Conservation (phyloP, 2,888 invertebrate species). For the Ceraclea dissimilis region DNA sequence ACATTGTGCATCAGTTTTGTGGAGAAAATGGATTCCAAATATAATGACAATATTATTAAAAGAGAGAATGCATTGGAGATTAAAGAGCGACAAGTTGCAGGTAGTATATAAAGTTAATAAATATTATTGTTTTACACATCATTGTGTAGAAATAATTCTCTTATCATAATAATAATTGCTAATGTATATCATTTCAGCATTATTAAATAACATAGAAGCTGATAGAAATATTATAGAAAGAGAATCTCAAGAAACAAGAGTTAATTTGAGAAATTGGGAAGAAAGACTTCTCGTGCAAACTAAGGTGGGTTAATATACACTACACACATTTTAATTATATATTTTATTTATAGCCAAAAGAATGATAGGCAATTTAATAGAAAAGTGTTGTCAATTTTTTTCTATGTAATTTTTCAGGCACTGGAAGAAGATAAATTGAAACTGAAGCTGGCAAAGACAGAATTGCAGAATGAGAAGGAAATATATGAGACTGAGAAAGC, state of each 20-base stretch:
- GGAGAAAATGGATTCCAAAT: slow-evolving; percentile 41
- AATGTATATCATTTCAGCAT: slow-evolving; percentile 36
- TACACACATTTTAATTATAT: not conserved
- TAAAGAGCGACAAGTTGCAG: slow-evolving; percentile 48
- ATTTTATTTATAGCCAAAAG: not conserved
- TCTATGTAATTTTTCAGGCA: slow-evolving; percentile 33
- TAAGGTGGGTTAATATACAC: slow-evolving; percentile 32
- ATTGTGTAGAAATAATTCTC: too few species aligned
- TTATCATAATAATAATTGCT: not conserved
- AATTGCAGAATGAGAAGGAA: slow-evolving; percentile 53
- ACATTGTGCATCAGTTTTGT: slow-evolving; percentile 40
- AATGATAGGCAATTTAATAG: too few species aligned
- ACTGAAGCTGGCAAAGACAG: slow-evolving; percentile 53
- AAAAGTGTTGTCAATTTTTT: too few species aligned
- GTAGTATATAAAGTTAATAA: not conserved
- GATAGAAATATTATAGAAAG: slow-evolving; percentile 49
- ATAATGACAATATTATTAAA: slow-evolving; percentile 40
- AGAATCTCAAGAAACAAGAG: slow-evolving; percentile 48
- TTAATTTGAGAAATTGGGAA: slow-evolving; percentile 48
- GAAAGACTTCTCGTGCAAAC: slow-evolving; percentile 52
- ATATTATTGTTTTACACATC: not conserved
- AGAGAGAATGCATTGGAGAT: slow-evolving; percentile 43
- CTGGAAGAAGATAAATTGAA: slow-evolving; percentile 41
- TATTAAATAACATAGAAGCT: slow-evolving; percentile 48
- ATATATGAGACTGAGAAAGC: slow-evolving; percentile 54